Base-by-base conservation (phyloP, 1,140 invertebrate genomes). In the Euura lappo region DNA sequence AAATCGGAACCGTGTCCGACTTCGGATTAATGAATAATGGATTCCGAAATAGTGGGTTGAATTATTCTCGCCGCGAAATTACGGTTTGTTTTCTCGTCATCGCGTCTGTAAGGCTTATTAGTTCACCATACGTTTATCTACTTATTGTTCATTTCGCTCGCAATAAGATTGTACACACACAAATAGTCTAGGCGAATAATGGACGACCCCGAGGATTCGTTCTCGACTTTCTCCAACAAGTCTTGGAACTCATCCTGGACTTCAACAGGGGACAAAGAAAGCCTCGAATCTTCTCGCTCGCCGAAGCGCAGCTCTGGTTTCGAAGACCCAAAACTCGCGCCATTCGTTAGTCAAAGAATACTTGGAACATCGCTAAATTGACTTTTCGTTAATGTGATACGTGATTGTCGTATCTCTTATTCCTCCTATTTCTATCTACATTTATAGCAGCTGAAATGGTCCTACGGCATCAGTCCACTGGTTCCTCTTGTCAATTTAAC, bases 401-500 rank as follows among this genome's bases (percentile, higher is more conserved):
- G 28, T 28, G 28, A 28, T 28, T 28, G 28, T 28, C 28, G 28
- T 1, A 13, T 64, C 13, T 1, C 13, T 10, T 28, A 28, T 28
- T 28, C 28, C 28, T 28, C 28, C 28, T 28, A 28, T 28, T 28
- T 28, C 7, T 68, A 47, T 2, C 13, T 13, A 45, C 73, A 70
- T 70, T 79, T 80, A 42, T 66, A 89, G 88, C 77, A 79, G 72
- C 65, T 91, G n/a, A 76, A 85, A 64, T 91, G 90, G 90, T 85
- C 89, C n/a, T 87, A 89, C 76, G 91, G 91, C 2, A 85, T 89
- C 71, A 91, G 90, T 75, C 73, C 83, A 0, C 83, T 83, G 64
- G 85, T 86, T 3, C 85, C 85, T 3, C 75, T 91, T 2, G 85
- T 91, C 47, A 91, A 91, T 78, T 76, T 92, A 60, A 90, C 87